Base-by-base conservation (phyloP, 1,140 invertebrate genomes). In the Zaprionus taronus region DNA sequence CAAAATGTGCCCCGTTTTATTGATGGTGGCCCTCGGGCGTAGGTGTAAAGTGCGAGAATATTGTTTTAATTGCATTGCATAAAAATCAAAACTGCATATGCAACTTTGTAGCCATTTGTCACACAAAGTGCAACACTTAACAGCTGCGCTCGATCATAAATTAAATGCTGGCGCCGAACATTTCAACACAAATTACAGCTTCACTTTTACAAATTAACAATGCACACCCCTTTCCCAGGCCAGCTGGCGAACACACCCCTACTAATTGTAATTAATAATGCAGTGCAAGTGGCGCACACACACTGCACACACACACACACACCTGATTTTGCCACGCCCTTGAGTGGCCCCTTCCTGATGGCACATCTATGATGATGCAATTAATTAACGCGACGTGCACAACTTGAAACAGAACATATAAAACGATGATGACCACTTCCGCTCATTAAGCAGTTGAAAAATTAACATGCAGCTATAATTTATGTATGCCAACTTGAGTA, bases 401-500 rank as follows among this genome's bases (percentile, higher is more conserved):
- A 91, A 83, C 80, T 89, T 84, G 72, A 80, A 76, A 80, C 82
- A 83, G 4, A 38, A 38, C 41, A 47, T 80, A 70, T 73, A 68
- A 77, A 83, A 86, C 75, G 55, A 84, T 90, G 80, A 87, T 79
- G 78, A 79, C 83, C 91, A 91, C 90, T 91, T 91, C 90, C 90
- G 90, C 90, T 91, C 90, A 90, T 91, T 91, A 91, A 86, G 78
- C 90, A 80, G 72, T 91, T 91, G 90, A 91, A 91, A 91, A 91
- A 91, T 91, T 81, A 81, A 91, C 90, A 92, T 63, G 76, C 68
- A 60, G 55, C 74, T 62, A 87, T 87, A 87, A 87, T 77, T 87
- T 84, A 87, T 89, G 82, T 69, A 68, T 66, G 58, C 65, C 26
- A 55, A 31, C 15, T 28, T 31, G 56, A 44, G 53, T 58, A 20